Base-by-base conservation (phyloP, 2,797 vertebrate species). In the Phataginus tetradactyla region DNA sequence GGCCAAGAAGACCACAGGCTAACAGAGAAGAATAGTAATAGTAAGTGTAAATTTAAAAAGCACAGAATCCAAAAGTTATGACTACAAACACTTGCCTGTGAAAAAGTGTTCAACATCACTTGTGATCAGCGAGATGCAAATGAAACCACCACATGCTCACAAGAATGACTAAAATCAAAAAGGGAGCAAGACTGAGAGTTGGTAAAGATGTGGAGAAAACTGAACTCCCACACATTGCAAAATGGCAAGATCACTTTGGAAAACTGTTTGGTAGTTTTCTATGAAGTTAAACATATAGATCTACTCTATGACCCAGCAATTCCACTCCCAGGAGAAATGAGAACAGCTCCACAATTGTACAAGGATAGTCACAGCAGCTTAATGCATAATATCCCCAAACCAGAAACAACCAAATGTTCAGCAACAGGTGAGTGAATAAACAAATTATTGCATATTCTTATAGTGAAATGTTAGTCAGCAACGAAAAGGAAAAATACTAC, bases 81-180 rank as follows among this genome's bases (percentile, higher is more conserved):
- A 66, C 37, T 59, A 64, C 37, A 91, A 89, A 92, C 4, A 69
- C 3, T 79, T 71, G 64, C 45, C 42, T 96, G 55, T 95, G 91
- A 64, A 89, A 93, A 80, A 91, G 34, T 29, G 2, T 5, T 74
- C 59, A 37, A 37, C 39, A 77, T 87, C 23, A 77, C 45, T 51
- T 77, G 25, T 80, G 29, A 77, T 75, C 34, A 87, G 49, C 18
- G 27, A 90, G 75, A 84, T 55, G 51, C 10, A 90, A 86, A 91
- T 91, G 42, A 89, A 92, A 83, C 21, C 42, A 69, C 29, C 7
- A 63, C 6, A 74, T 1, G 11, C 10, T 80, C 34, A 69, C 34
- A 23, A 78, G 37, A 55, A 81, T 14, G 27, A 57, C 8, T 51
- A 69, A 74, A 42, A 72, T 74, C 15, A 89, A 83, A 94, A 88